Evolutionary conservation across 2,888 invertebrate genomes (phyloP).

Genomic region (Acleris holmiana): DNA sequence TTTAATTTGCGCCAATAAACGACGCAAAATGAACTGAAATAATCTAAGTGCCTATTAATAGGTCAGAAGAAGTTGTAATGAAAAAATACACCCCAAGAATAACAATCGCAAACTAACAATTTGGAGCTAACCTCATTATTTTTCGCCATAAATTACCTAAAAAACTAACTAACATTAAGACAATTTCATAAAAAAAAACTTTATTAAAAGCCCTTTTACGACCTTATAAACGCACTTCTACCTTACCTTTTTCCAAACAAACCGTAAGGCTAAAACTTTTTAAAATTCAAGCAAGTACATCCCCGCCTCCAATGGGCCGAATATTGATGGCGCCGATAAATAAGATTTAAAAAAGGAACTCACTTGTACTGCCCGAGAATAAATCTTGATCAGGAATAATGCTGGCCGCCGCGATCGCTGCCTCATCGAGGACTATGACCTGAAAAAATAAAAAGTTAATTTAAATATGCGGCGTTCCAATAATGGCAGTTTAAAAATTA

Average conservation of each 20-base stretch:
- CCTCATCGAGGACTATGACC: constrained; percentile 79
- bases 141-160: no score
- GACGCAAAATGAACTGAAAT: no score
- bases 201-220: neutral
- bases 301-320: constrained; percentile 17
- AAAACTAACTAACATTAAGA: no score
- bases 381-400: constrained; percentile 76
- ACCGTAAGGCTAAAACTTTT: neutral
- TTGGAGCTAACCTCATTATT: no score
- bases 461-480: constrained; percentile 1
- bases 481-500: constrained; percentile 21
- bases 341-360: constrained; percentile 47
- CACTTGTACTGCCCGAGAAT: constrained; percentile 74
- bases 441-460: constrained; percentile 49
- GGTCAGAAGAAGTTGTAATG: no score
- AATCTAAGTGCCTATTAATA: no score
- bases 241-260: no score
- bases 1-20: no score
- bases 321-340: constrained; percentile 36
- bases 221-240: neutral
- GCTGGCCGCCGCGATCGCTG: constrained; percentile 78
- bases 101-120: no score
- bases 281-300: constrained; percentile 30
- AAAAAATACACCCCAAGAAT: no score
- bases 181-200: no score